Evolutionary conservation across 1,140 invertebrate genomes (phyloP).

Genomic region (Nephotettix cincticeps): DNA sequence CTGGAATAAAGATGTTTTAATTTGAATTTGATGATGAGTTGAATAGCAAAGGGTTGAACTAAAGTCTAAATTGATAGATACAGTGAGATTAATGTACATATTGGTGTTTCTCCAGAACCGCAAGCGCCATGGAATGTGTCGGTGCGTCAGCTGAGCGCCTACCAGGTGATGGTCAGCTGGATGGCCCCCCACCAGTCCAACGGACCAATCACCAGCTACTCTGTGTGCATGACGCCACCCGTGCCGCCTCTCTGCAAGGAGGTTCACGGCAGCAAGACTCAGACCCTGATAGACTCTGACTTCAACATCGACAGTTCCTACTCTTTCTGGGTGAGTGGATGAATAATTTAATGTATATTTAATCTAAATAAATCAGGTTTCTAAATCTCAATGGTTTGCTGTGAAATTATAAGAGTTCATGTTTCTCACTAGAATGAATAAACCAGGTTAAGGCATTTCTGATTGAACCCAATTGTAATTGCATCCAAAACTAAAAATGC

Average conservation of each 20-base stretch:
- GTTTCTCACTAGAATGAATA: background rate
- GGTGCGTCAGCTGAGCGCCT: constrained; percentile 61
- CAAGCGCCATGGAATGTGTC: constrained; percentile 62
- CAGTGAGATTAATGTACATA: constrained; percentile 9
- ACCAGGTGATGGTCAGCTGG: constrained; percentile 66
- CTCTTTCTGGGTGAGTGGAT: constrained; percentile 65
- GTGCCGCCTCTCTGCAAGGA: constrained; percentile 48
- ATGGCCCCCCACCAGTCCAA: constrained; percentile 59
- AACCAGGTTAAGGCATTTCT: constrained; percentile 6
- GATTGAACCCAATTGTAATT: constrained; percentile 16
- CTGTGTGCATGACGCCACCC: constrained; percentile 60
- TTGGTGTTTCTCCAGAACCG: constrained; percentile 52
- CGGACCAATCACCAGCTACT: constrained; percentile 63
- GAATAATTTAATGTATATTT: too few relatives aligned
- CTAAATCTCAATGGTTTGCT: too few relatives aligned
- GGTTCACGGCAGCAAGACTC: constrained; percentile 44
- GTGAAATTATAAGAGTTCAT: too few relatives aligned
- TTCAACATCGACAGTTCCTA: constrained; percentile 65
- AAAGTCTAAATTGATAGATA: too few relatives aligned
- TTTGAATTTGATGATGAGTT: too few relatives aligned
- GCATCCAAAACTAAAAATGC: too few relatives aligned
- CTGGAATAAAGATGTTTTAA: too few relatives aligned
- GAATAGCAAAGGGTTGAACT: too few relatives aligned
- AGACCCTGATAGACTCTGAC: constrained; percentile 53
- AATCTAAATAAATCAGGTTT: too few relatives aligned